These are phyloP conservation scores for Tenthredo livida DNA, from an alignment of 2,888 invertebrate genomes.

Conservation along the genomic window DNA sequence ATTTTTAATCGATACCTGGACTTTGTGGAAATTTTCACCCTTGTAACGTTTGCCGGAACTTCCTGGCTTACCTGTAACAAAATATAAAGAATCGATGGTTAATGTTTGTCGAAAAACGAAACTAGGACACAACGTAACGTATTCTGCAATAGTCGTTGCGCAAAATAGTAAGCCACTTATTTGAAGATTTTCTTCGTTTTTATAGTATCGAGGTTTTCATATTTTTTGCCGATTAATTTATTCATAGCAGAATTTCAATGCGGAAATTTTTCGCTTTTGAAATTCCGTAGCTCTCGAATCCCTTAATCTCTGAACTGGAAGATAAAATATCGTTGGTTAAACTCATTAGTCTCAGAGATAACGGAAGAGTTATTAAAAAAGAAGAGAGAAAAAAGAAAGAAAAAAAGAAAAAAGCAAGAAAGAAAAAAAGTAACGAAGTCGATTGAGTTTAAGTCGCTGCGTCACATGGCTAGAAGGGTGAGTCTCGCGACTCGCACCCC, in stretches of 20 bases:
- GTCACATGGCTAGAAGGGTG: conserved; percentile 33
- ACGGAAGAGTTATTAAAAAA: conserved; percentile 16
- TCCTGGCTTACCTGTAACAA: conserved; percentile 37
- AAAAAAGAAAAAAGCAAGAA: not conserved
- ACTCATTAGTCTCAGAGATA: conserved; percentile 32
- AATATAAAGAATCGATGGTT: conserved; percentile 26
- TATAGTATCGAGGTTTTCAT: not conserved
- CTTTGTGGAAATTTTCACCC: not conserved
- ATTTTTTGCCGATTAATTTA: not conserved
- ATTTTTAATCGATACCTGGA: conserved; percentile 7
- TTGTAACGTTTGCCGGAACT: not conserved
- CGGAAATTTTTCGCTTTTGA: not conserved
- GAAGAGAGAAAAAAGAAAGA: not conserved
- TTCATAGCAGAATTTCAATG: not conserved
- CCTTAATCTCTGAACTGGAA: not conserved
- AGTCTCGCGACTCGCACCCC: conserved; percentile 1
- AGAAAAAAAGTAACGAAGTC: conserved; percentile 25
- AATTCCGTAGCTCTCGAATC: not conserved
- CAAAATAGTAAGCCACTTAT: not conserved
- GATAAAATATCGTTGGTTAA: not conserved
- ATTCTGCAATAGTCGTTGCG: not conserved
- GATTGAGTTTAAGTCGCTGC: conserved; percentile 40
- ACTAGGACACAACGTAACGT: conserved; percentile 4
- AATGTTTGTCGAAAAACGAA: not conserved
- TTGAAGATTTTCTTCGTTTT: not conserved